phyloP scores from a whole-genome alignment of 2,888 invertebrate genomes.

The Tubiluchus corallicola region DNA sequence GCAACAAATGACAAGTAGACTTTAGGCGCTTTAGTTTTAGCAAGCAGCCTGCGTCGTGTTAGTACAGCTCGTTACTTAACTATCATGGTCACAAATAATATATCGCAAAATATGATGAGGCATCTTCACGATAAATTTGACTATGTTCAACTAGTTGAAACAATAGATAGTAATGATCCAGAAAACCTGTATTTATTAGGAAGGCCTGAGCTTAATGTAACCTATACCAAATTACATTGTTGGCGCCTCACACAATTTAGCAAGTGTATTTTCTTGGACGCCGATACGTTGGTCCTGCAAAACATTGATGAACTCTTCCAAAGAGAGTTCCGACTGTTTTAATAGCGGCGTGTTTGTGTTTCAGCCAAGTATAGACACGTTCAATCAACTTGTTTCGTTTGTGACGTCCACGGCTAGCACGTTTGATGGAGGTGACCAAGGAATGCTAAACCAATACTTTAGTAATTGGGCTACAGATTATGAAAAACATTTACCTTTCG shows the following conservation, averaged over 20 bases:
- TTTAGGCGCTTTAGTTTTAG: constrained; percentile 83
- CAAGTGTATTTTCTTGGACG: constrained; percentile 95
- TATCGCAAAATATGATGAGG: constrained; percentile 64
- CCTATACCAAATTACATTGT: constrained; percentile 98
- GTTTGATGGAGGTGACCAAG: too few species aligned
- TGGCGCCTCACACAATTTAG: constrained; percentile 84
- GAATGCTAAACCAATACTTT: too few species aligned
- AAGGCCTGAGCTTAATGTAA: constrained; percentile 87
- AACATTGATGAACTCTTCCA: too few species aligned
- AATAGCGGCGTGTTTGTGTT: too few species aligned
- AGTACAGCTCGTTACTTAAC: constrained; percentile 62
- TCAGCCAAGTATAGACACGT: too few species aligned
- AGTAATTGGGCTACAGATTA: too few species aligned
- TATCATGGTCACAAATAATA: too few species aligned
- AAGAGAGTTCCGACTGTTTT: too few species aligned
- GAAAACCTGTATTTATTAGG: constrained; percentile 74
- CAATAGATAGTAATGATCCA: constrained; percentile 79
- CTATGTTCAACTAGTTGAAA: constrained; percentile 71
- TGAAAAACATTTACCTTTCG: too few species aligned
- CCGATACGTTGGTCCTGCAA: constrained; percentile 95
- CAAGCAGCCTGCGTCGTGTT: constrained; percentile 64
- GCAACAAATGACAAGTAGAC: constrained; percentile 97
- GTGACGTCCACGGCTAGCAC: too few species aligned
- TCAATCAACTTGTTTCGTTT: too few species aligned
- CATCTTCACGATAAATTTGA: constrained; percentile 62